Percentiles rank a stretch among this genome's conserved stretches.
Conservation (phyloP, 2,113 vertebrate genomes). For the Erythrolamprus reginae region DNA sequence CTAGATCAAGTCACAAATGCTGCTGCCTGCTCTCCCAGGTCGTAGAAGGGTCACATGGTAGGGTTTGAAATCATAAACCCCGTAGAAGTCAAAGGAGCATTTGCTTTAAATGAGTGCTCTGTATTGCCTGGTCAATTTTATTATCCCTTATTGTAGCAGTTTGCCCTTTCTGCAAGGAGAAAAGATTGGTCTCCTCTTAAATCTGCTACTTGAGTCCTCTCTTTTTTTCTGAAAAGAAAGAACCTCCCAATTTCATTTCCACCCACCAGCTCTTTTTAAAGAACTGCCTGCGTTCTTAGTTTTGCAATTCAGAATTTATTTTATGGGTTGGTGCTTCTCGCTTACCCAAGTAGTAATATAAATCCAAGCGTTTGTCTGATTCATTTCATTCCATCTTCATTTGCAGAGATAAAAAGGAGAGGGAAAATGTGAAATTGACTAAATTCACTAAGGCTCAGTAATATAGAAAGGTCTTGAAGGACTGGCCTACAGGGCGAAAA, state of each 20-base stretch:
- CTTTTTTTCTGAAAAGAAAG: not conserved
- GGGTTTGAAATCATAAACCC: too few species aligned
- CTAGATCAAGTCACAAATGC: too few species aligned
- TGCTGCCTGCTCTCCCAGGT: too few species aligned
- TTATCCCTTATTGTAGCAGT: too few species aligned
- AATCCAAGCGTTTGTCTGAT: not conserved
- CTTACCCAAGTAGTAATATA: not conserved
- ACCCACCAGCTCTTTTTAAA: not conserved
- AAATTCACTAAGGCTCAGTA: not conserved
- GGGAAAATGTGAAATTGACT: not conserved
- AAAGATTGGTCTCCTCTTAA: too few species aligned
- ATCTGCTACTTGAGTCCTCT: too few species aligned
- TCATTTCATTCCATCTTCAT: not conserved
- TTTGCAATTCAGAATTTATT: not conserved
- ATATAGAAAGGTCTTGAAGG: not conserved
- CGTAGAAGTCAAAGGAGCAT: too few species aligned
- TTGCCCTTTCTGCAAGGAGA: too few species aligned
- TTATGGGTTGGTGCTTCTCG: not conserved
- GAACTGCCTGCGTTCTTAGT: not conserved
- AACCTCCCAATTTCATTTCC: not conserved
- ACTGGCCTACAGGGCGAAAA: not conserved
- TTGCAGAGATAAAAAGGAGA: not conserved
- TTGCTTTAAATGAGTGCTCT: too few species aligned
- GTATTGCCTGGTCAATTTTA: too few species aligned
- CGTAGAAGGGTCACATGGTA: too few species aligned